Conservation (phyloP, 2,888 invertebrate species). For the Xestia xanthographa region DNA sequence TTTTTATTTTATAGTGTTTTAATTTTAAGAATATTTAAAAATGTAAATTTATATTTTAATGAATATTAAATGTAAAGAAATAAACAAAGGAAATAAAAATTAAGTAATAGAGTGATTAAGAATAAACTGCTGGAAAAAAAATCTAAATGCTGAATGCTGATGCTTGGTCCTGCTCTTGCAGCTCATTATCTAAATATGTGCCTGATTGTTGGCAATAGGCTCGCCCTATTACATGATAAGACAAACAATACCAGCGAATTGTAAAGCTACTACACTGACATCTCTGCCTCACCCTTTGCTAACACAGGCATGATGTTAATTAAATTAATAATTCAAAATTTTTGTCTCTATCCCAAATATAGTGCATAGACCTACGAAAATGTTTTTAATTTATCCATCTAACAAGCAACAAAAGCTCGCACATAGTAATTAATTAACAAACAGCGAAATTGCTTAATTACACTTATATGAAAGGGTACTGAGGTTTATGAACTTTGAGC, state of each 20-base stretch:
- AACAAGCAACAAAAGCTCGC: conserved; percentile 7
- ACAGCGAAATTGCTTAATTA: conserved; percentile 32
- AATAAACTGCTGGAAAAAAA: no score
- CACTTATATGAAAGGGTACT: conserved; percentile 1
- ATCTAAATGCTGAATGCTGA: no score
- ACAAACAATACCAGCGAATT: not conserved
- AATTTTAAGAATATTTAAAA: no score
- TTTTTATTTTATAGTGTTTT: no score
- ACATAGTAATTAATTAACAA: conserved; percentile 9
- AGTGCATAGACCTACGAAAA: not conserved
- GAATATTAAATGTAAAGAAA: no score
- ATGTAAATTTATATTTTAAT: no score
- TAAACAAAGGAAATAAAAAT: no score
- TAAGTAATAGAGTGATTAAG: no score
- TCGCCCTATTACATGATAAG: not conserved
- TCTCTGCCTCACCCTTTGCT: not conserved
- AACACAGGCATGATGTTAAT: not conserved
- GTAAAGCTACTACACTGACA: not conserved
- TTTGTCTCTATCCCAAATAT: not conserved
- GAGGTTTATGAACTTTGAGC: conserved; percentile 24
- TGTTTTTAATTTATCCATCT: not conserved
- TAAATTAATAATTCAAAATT: not conserved
- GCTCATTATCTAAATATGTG: not conserved
- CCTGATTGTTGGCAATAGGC: not conserved
- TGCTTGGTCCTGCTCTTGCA: no score